phyloP scores from a whole-genome alignment of 2,888 invertebrate genomes.

The Plebejus argus region DNA sequence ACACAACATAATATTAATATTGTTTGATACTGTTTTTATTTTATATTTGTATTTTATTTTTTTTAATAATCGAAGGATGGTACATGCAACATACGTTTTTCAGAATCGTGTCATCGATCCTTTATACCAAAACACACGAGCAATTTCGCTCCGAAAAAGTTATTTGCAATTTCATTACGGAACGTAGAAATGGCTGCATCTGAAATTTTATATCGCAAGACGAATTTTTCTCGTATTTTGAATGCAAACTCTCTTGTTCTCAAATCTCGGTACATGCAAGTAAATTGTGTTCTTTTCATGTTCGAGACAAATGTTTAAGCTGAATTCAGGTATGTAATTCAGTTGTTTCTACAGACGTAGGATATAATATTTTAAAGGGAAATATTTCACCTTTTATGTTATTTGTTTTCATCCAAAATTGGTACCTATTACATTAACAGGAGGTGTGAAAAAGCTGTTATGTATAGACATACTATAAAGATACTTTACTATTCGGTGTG shows the following conservation, averaged over 20 bases:
- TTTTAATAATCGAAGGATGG: too few species aligned
- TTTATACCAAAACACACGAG: background rate
- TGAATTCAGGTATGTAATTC: constrained; percentile 9
- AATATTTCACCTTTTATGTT: too few species aligned
- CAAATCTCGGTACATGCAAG: constrained; percentile 32
- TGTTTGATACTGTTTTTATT: background rate
- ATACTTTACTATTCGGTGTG: too few species aligned
- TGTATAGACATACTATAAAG: too few species aligned
- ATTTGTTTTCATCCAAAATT: too few species aligned
- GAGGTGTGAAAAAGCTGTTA: too few species aligned
- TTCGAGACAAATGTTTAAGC: constrained; percentile 28
- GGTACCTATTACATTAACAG: too few species aligned
- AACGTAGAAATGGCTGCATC: constrained; percentile 12
- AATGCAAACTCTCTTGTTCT: constrained; percentile 29
- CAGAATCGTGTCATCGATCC: background rate
- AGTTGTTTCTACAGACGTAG: background rate
- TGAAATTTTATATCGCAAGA: constrained; percentile 26
- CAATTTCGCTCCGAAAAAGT: background rate
- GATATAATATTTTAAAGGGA: background rate
- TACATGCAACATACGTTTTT: background rate
- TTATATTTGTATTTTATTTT: too few species aligned
- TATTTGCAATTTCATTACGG: constrained; percentile 7
- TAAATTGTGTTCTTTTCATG: constrained; percentile 39
- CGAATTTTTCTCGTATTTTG: constrained; percentile 29
- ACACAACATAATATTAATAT: background rate